Conservation (phyloP, 2,113 vertebrate genomes). For the Phodopus roborovskii region DNA sequence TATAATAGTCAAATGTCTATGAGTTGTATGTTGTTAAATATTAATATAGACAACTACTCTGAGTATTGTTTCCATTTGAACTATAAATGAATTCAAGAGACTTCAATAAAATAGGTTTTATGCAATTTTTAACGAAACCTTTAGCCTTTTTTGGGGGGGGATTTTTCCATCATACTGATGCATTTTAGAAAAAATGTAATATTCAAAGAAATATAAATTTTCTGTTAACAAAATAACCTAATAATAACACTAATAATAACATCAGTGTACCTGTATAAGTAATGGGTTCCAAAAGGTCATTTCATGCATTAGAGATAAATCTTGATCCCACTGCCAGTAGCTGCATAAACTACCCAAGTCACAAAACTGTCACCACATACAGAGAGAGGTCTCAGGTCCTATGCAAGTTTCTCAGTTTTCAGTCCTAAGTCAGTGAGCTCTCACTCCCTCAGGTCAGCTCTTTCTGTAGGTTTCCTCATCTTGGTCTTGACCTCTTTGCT, state of each 20-base stretch:
- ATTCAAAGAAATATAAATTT: background rate
- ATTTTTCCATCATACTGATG: background rate
- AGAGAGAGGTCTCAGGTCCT: too few species aligned
- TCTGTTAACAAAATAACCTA: background rate
- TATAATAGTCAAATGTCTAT: background rate
- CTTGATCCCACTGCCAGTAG: too few species aligned
- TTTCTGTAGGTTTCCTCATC: too few species aligned
- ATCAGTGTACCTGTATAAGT: background rate
- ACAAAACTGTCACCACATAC: too few species aligned
- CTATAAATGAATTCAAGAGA: background rate
- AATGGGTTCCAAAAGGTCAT: too few species aligned
- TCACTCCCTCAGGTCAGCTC: too few species aligned
- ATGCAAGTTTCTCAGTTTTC: too few species aligned
- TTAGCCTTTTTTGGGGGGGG: background rate
- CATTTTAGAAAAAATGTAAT: background rate
- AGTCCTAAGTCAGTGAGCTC: too few species aligned
- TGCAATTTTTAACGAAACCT: background rate
- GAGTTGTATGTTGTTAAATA: background rate
- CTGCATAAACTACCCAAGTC: too few species aligned
- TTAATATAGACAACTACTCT: background rate
- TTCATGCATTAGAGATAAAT: too few species aligned
- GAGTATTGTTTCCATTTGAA: background rate
- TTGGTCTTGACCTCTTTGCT: too few species aligned
- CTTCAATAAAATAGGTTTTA: background rate
- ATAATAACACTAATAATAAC: background rate